A percentile compares a stretch with the other conserved stretches of the same genome.
phyloP scores from a whole-genome alignment of 2,888 invertebrate genomes.

The Troglohyphantes excavatus region DNA sequence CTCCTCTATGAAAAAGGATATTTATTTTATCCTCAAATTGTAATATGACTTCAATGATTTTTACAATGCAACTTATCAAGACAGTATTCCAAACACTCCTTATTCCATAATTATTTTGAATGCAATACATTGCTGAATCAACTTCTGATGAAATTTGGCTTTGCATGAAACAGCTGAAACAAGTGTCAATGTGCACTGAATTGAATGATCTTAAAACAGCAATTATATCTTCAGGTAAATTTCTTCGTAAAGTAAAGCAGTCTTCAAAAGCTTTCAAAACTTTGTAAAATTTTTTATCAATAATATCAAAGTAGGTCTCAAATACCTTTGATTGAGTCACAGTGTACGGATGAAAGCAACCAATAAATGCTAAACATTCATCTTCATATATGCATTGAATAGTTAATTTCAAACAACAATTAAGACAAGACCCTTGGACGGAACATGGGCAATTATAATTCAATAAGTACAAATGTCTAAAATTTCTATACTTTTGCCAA shows the following conservation, averaged over 20 bases:
- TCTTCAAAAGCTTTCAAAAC: constrained; percentile 21
- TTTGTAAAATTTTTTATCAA: constrained; percentile 44
- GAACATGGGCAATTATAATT: constrained; percentile 40
- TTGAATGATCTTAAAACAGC: constrained; percentile 3
- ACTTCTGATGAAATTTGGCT: constrained; percentile 26
- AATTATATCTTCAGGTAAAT: constrained; percentile 25
- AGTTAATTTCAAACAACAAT: constrained; percentile 45
- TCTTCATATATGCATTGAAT: constrained; percentile 65
- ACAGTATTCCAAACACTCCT: constrained; percentile 45
- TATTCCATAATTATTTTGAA: constrained; percentile 23
- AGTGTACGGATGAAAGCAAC: constrained; percentile 64
- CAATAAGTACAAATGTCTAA: constrained; percentile 23
- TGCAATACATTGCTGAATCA: constrained; percentile 34
- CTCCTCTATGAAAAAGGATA: constrained; percentile 38
- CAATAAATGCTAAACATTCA: constrained; percentile 49
- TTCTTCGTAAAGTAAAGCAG: constrained; percentile 1
- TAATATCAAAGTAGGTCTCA: constrained; percentile 55
- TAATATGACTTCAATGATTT: constrained; percentile 44
- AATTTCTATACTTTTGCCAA: constrained; percentile 59
- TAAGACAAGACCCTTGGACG: constrained; percentile 41
- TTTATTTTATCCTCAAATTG: constrained; percentile 57
- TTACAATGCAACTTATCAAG: constrained; percentile 41
- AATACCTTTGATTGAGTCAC: constrained; percentile 57
- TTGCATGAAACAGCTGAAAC: constrained; percentile 60
- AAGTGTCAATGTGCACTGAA: constrained; percentile 7